phyloP scores from a whole-genome alignment of 2,113 vertebrate species.

The Mungos mungo region DNA sequence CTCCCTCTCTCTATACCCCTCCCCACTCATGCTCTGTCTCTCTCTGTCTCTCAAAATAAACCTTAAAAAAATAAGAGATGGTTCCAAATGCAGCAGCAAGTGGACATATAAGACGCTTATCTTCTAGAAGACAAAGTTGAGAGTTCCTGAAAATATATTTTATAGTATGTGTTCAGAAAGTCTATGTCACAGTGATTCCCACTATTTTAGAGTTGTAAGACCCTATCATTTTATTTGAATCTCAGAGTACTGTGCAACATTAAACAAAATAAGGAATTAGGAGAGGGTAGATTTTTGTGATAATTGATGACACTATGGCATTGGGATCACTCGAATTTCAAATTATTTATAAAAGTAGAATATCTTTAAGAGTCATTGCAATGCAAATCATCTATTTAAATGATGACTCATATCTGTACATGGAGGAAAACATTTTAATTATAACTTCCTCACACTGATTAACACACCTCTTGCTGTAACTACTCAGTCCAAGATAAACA shows the following conservation, averaged over 20 bases:
- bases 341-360: constrained; percentile 32
- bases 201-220: not conserved
- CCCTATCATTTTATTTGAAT: not conserved
- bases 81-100: not conserved
- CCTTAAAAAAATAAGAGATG: not conserved
- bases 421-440: not conserved
- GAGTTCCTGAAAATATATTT: not conserved
- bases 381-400: not conserved
- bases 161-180: not conserved
- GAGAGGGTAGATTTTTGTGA: not conserved
- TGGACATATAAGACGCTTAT: not conserved
- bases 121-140: constrained; percentile 50
- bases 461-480: not conserved
- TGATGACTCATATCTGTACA: not conserved
- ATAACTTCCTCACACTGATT: constrained; percentile 20
- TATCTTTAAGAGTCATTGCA: not conserved
- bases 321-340: not conserved
- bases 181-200: not conserved
- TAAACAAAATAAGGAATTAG: constrained; percentile 15
- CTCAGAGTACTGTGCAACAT: not conserved
- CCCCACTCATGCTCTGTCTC: no score
- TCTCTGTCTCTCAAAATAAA: no score
- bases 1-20: no score
- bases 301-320: not conserved
- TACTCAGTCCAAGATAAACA: not conserved